These are phyloP conservation scores for Platorchestia sp. DNA, from an alignment of 1,140 invertebrate species.

Conservation along the genomic window DNA sequence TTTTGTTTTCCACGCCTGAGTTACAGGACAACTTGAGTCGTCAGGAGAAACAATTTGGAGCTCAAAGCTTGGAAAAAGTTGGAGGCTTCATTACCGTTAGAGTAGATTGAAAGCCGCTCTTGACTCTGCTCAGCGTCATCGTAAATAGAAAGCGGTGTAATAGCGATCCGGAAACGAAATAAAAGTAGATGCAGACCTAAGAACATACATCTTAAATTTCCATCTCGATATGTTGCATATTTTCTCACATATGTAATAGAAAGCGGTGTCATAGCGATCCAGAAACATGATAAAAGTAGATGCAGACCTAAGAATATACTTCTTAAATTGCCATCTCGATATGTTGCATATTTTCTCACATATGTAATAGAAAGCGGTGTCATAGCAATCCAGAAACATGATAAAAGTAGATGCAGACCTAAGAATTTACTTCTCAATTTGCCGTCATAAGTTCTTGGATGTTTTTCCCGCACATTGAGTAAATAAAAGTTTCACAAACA, in stretches of 20 bases:
- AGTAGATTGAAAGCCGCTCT: background rate
- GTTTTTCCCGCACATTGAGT: too few species aligned
- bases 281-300: background rate
- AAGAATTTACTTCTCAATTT: background rate
- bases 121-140: background rate
- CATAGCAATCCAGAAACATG: background rate
- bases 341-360: background rate
- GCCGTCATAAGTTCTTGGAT: background rate
- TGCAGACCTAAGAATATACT: background rate
- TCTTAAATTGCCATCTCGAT: background rate
- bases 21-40: constrained; percentile 6
- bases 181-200: background rate
- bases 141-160: background rate
- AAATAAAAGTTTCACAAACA: too few species aligned
- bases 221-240: background rate
- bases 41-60: background rate
- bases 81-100: background rate
- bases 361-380: background rate
- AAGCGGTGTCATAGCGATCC: background rate
- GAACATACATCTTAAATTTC: background rate
- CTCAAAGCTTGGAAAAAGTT: background rate
- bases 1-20: background rate
- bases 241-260: background rate
- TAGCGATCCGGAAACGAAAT: background rate
- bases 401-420: background rate